A percentile compares a stretch with the other conserved stretches of the same genome.
phyloP scores from a whole-genome alignment of 2,797 vertebrate species.

The Helostoma temminkii region DNA sequence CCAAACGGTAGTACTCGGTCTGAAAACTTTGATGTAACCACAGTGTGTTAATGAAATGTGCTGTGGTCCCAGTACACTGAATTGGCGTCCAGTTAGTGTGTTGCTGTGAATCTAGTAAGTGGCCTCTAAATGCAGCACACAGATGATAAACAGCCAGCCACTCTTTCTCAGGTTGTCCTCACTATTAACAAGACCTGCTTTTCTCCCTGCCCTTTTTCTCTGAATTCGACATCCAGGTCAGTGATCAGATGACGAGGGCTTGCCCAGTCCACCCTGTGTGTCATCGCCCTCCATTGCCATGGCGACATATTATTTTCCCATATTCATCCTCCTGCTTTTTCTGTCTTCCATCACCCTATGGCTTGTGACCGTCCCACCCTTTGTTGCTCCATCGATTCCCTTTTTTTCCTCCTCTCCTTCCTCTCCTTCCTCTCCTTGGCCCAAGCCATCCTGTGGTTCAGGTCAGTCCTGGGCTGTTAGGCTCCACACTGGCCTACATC shows the following conservation, averaged over 20 bases:
- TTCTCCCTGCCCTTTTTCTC: slow-evolving; percentile 31
- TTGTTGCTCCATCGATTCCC: slow-evolving; percentile 32
- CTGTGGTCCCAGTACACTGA: slow-evolving; percentile 10
- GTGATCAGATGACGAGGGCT: slow-evolving; percentile 79
- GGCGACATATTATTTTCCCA: slow-evolving; percentile 66
- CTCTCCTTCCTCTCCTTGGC: slow-evolving; percentile 35
- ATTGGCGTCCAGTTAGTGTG: slow-evolving; percentile 13
- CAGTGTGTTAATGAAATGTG: slow-evolving; percentile 1
- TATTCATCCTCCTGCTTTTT: slow-evolving; percentile 68
- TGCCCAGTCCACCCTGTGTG: slow-evolving; percentile 41
- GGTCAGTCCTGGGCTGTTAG: slow-evolving; percentile 91
- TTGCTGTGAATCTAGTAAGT: slow-evolving; percentile 37
- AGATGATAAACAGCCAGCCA: slow-evolving; percentile 10
- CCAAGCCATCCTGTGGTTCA: slow-evolving; percentile 58
- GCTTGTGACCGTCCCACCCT: slow-evolving; percentile 64
- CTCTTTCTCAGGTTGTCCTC: slow-evolving; percentile 32
- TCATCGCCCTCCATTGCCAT: slow-evolving; percentile 72
- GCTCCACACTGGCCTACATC: slow-evolving; percentile 67
- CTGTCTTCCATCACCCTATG: slow-evolving; percentile 63
- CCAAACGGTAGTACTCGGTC: not conserved
- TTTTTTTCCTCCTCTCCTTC: slow-evolving; percentile 32
- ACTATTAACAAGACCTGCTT: slow-evolving; percentile 20
- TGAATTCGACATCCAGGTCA: slow-evolving; percentile 62
- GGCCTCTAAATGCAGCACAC: slow-evolving; percentile 49
- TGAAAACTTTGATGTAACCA: not conserved